Percentiles rank a stretch among this genome's conserved stretches.
Evolutionary conservation across 2,797 vertebrate species (phyloP).

Genomic region (Ammospiza maritima): DNA sequence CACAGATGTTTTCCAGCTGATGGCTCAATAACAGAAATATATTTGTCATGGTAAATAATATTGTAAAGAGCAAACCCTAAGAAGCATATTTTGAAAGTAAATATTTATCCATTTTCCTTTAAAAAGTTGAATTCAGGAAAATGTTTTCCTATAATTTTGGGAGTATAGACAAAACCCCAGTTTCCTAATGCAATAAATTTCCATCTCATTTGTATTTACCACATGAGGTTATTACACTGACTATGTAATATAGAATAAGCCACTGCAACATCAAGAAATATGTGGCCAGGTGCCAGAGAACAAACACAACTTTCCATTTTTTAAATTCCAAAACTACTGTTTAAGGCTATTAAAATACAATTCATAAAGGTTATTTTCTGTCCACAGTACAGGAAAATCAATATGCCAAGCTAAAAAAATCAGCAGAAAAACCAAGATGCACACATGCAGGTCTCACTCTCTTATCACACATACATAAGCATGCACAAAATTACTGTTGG

Average conservation of each 20-base stretch:
- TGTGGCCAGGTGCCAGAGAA: not conserved
- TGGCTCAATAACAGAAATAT: not conserved
- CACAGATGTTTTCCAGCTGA: not conserved
- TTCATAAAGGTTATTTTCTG: not conserved
- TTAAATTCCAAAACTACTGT: not conserved
- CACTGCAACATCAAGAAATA: not conserved
- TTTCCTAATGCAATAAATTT: not conserved
- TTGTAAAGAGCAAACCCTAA: not conserved
- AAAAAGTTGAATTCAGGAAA: not conserved
- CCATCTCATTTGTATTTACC: not conserved
- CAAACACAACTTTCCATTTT: not conserved
- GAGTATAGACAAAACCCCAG: not conserved
- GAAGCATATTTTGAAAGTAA: not conserved
- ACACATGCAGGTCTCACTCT: not conserved
- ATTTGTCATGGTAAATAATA: not conserved
- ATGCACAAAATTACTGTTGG: not conserved
- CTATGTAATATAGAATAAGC: not conserved
- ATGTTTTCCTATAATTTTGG: not conserved
- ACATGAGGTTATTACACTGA: not conserved
- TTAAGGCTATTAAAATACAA: not conserved
- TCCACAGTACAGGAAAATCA: not conserved
- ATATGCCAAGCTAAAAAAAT: not conserved
- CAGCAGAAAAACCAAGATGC: not conserved
- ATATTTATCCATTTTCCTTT: not conserved
- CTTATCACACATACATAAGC: conserved; percentile 16